Evolutionary conservation across 2,113 vertebrate genomes (phyloP), one percentile per base, ranked within the genome.

Genomic region (Chlorodrepanis virens): DNA sequence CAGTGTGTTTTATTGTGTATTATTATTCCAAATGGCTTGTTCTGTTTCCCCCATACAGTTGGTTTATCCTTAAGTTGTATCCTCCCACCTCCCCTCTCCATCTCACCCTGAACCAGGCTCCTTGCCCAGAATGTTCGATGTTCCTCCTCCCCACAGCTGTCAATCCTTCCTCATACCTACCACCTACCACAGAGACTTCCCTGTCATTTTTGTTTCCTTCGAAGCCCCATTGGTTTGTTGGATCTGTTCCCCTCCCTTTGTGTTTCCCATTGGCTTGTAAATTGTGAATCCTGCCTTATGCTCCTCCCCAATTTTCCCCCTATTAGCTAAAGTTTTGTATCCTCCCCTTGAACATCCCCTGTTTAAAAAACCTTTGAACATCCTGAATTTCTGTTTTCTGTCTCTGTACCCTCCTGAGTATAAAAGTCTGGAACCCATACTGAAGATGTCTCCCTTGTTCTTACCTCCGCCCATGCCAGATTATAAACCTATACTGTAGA

Each of bases 401-500:
- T 59, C 15, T 7, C n/a, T 16, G n/a, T 14, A 35, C 10, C 4
- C 10, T 35, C 56, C 22, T 59, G n/a, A 59, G n/a, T 24, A 16
- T 16, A 8, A 17, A 35, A 24, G 22, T 57, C 14, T 24, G 14
- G 33, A 35, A 24, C 13, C 22, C 56, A 15, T n/a, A n/a, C 9
- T 23, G 21, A 23, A 57, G 33, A 23, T 14, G 6, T n/a, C 56
- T 57, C 14, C 21, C 56, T 57, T 9, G 6, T 57, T 57, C 33
- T 23, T n/a, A 10, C 21, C 33, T 57, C 33, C 1, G 1, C 33
- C 56, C 13, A 14, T 2, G 9, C 20, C 9, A 1, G 21, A n/a
- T n/a, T 33, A 56, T 31, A 56, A 33, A n/a, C 8, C 54, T 23
- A 14, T 57, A 13, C 21, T 57, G 33, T n/a, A 57, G 21, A n/a